Percentiles rank a stretch among this genome's conserved stretches.
Evolutionary conservation across 2,797 vertebrate species (phyloP).

Genomic region (Sebastes cheni): DNA sequence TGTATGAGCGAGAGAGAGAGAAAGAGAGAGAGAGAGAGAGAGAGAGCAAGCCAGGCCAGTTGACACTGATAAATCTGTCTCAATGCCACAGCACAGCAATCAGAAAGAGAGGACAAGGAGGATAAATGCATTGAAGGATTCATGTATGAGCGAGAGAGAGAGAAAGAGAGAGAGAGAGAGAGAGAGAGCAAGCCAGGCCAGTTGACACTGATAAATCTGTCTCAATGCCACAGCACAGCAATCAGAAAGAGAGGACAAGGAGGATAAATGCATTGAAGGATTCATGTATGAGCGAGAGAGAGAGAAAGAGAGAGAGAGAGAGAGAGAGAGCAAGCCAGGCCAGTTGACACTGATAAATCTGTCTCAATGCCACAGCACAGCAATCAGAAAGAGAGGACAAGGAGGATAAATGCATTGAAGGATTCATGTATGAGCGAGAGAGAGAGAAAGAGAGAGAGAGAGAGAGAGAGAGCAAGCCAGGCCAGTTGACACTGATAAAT

Average conservation of each 20-base stretch:
- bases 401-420: background rate
- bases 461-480: background rate
- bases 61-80: conserved; percentile 27
- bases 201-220: conserved; percentile 24
- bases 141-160: conserved; percentile 8
- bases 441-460: no score
- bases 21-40: background rate
- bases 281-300: conserved; percentile 5
- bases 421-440: conserved; percentile 7
- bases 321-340: conserved; percentile 1
- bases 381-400: background rate
- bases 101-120: background rate
- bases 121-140: background rate
- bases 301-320: no score
- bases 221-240: conserved; percentile 14
- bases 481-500: conserved; percentile 24
- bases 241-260: background rate
- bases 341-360: conserved; percentile 26
- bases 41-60: background rate
- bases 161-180: no score
- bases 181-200: conserved; percentile 2
- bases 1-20: conserved; percentile 10
- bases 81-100: conserved; percentile 14
- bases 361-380: conserved; percentile 14
- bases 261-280: background rate